Evolutionary conservation across 2,888 invertebrate species (phyloP).

Genomic region (Drosophila merina): DNA sequence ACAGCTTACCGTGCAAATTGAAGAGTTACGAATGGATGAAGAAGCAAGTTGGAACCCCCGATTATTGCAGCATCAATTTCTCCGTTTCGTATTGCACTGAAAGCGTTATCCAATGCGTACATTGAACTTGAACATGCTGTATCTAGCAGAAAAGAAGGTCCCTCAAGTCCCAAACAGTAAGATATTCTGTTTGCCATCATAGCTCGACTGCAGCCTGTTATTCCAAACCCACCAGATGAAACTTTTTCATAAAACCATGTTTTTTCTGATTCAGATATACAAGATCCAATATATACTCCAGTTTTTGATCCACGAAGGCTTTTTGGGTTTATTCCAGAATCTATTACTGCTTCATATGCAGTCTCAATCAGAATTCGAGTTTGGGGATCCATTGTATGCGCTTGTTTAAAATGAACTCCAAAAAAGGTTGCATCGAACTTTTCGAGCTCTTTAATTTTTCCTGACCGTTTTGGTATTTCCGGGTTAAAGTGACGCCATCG

Average conservation of each 20-base stretch:
- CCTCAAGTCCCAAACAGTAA: conserved; percentile 93
- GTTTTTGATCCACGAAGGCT: conserved; percentile 87
- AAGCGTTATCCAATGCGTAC: conserved; percentile 93
- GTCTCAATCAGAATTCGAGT: conserved; percentile 91
- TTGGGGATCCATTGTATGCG: conserved; percentile 91
- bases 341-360: conserved; percentile 91
- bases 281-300: conserved; percentile 90
- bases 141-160: conserved; percentile 95
- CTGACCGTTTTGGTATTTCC: conserved; percentile 90
- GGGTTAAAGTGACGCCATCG: conserved; percentile 90
- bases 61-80: conserved; percentile 95
- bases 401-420: conserved; percentile 90
- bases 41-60: conserved; percentile 92
- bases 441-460: conserved; percentile 88
- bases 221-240: conserved; percentile 84
- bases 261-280: conserved; percentile 89
- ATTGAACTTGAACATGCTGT: conserved; percentile 98
- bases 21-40: conserved; percentile 94
- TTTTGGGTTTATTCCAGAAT: conserved; percentile 89
- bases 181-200: conserved; percentile 97
- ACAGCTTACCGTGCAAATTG: conserved; percentile 90
- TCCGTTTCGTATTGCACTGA: conserved; percentile 90
- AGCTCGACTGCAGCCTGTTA: conserved; percentile 92
- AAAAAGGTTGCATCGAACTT: conserved; percentile 92
- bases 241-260: conserved; percentile 89